A percentile compares a stretch with the other conserved stretches of the same genome.
These are phyloP conservation scores for Kuschelorhynchus macadamiae DNA, from an alignment of 2,888 invertebrate species.

Conservation along the genomic window DNA sequence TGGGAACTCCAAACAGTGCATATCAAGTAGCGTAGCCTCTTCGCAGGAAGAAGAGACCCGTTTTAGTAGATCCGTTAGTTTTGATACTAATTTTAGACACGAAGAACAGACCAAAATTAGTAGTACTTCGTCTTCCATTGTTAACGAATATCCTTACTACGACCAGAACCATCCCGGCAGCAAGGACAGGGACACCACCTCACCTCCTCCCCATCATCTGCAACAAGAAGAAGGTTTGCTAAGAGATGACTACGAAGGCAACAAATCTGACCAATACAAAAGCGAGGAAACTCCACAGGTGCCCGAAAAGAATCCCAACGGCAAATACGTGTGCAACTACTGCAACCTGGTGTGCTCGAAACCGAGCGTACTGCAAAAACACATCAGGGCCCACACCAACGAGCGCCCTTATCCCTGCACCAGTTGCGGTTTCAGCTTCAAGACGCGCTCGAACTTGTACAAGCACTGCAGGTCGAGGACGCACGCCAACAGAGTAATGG, in stretches of 20 bases:
- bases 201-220: constrained; percentile 26
- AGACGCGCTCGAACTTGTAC: constrained; percentile 93
- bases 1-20: constrained; percentile 62
- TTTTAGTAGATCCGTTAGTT: constrained; percentile 58
- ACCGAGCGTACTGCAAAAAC: constrained; percentile 93
- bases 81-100: constrained; percentile 61
- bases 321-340: constrained; percentile 88
- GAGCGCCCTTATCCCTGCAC: constrained; percentile 93
- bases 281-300: constrained; percentile 45
- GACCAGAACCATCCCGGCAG: constrained; percentile 22
- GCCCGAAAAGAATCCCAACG: constrained; percentile 66
- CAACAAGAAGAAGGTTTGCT: constrained; percentile 1
- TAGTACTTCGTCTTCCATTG: constrained; percentile 34
- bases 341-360: constrained; percentile 92
- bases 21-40: constrained; percentile 64
- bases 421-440: constrained; percentile 92
- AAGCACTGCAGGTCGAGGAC: constrained; percentile 81
- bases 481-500: constrained; percentile 68
- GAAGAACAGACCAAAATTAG: constrained; percentile 56
- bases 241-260: constrained; percentile 29
- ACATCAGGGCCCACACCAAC: constrained; percentile 93
- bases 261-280: constrained; percentile 29
- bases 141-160: constrained; percentile 26
- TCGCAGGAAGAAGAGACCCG: constrained; percentile 51
- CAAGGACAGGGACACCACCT: constrained; percentile 1